These are phyloP conservation scores for Amphipoea lucens DNA, from an alignment of 2,888 invertebrate genomes.

Conservation along the genomic window DNA sequence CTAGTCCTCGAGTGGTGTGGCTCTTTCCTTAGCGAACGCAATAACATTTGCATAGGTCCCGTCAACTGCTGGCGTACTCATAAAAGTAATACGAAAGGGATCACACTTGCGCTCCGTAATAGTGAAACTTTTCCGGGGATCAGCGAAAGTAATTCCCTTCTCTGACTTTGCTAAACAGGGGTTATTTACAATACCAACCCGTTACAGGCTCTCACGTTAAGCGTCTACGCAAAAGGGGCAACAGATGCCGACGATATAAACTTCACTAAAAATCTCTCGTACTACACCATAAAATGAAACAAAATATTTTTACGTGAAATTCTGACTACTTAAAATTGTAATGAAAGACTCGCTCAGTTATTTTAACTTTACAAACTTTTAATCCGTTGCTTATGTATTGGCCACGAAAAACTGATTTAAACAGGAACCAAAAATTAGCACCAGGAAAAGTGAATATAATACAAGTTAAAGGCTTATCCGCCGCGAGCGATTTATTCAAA, in stretches of 20 bases:
- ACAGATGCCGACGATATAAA: constrained; percentile 70
- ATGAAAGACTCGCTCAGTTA: neutral
- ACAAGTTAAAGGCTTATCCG: constrained; percentile 86
- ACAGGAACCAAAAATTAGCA: constrained; percentile 74
- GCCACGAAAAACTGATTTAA: constrained; percentile 64
- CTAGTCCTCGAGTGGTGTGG: constrained; percentile 63
- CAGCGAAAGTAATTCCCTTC: constrained; percentile 81
- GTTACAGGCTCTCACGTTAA: constrained; percentile 69
- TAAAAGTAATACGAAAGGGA: constrained; percentile 86
- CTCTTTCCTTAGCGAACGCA: constrained; percentile 81
- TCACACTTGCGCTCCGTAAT: constrained; percentile 82
- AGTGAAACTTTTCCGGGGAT: constrained; percentile 82
- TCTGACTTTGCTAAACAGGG: constrained; percentile 77
- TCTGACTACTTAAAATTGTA: constrained; percentile 23
- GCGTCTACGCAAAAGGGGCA: constrained; percentile 62
- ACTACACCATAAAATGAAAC: constrained; percentile 42
- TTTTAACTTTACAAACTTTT: constrained; percentile 11
- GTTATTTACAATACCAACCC: constrained; percentile 75
- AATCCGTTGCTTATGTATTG: constrained; percentile 34
- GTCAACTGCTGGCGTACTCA: constrained; percentile 83
- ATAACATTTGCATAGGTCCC: constrained; percentile 88
- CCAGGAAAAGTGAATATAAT: constrained; percentile 83
- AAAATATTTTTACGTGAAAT: constrained; percentile 38
- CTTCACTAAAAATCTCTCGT: constrained; percentile 60
- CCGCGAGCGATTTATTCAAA: constrained; percentile 88